phyloP scores from a whole-genome alignment of 1,140 invertebrate genomes.

The Diplogasteroides magnus region DNA sequence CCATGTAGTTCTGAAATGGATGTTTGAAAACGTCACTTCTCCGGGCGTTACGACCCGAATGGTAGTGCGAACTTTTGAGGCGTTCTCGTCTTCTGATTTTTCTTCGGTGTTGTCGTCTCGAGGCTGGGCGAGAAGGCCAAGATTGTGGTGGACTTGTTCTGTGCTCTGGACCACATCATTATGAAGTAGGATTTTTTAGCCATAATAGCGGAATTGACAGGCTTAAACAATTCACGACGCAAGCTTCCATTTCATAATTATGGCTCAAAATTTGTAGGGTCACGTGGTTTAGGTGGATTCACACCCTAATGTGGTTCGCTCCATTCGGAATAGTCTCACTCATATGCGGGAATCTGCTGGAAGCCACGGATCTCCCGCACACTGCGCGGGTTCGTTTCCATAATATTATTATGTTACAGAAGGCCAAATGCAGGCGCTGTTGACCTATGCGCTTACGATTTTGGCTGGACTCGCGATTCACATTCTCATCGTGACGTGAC shows the following conservation, averaged over 20 bases:
- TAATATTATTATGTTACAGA: too few relatives aligned
- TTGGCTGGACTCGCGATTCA: slow-evolving; percentile 77
- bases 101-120: slow-evolving; percentile 49
- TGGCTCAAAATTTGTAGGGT: too few relatives aligned
- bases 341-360: slow-evolving; percentile 80
- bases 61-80: slow-evolving; percentile 34
- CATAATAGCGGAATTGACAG: not conserved
- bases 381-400: too few relatives aligned
- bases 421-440: slow-evolving; percentile 62
- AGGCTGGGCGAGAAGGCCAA: slow-evolving; percentile 41
- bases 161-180: slow-evolving; percentile 49
- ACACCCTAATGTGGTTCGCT: slow-evolving; percentile 58
- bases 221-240: too few relatives aligned
- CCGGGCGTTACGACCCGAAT: too few relatives aligned
- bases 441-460: slow-evolving; percentile 80
- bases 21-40: too few relatives aligned
- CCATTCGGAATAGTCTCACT: slow-evolving; percentile 82
- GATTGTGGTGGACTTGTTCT: slow-evolving; percentile 53
- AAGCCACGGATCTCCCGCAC: slow-evolving; percentile 69
- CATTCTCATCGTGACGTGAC: slow-evolving; percentile 77
- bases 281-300: slow-evolving; percentile 14
- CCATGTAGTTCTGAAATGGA: too few relatives aligned
- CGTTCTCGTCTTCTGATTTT: slow-evolving; percentile 53
- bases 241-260: too few relatives aligned
- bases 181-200: slow-evolving; percentile 37